A percentile compares a stretch with the other conserved stretches of the same genome.
Evolutionary conservation across 2,888 invertebrate genomes (phyloP).

Genomic region (Amblyjoppa fuscipennis): DNA sequence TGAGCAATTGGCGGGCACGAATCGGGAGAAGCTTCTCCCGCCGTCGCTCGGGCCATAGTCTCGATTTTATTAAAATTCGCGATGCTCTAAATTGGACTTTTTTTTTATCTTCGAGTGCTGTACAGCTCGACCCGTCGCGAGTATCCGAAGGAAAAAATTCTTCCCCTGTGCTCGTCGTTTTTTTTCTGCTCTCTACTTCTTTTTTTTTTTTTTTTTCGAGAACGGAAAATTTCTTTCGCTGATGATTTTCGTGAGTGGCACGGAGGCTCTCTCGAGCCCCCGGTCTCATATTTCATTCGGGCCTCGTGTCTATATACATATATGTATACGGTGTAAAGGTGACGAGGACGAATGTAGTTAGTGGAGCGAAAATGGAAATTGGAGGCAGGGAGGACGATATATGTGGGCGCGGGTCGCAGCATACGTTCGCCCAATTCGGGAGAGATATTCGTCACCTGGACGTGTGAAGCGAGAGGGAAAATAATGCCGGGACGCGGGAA

Average conservation of each 20-base stretch:
- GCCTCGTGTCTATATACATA: neutral
- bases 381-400: conserved; percentile 4
- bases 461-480: conserved; percentile 11
- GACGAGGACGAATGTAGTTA: conserved; percentile 41
- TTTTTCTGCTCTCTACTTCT: neutral
- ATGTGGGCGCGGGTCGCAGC: neutral
- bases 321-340: conserved; percentile 19
- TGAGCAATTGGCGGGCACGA: conserved; percentile 60
- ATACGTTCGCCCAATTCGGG: conserved; percentile 25
- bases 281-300: neutral
- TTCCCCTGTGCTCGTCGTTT: neutral
- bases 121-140: conserved; percentile 12
- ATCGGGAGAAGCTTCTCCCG: conserved; percentile 13
- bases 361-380: conserved; percentile 49
- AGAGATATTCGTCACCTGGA: conserved; percentile 49
- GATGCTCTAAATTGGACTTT: conserved; percentile 61
- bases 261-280: conserved; percentile 7
- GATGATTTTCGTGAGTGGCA: conserved; percentile 40
- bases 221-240: conserved; percentile 50
- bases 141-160: neutral
- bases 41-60: conserved; percentile 16
- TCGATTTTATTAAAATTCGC: conserved; percentile 61
- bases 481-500: conserved; percentile 2
- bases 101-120: neutral
- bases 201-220: conserved; percentile 16